Base-by-base conservation (phyloP, 2,113 vertebrate species). In the Ornithorhynchus anatinus region DNA sequence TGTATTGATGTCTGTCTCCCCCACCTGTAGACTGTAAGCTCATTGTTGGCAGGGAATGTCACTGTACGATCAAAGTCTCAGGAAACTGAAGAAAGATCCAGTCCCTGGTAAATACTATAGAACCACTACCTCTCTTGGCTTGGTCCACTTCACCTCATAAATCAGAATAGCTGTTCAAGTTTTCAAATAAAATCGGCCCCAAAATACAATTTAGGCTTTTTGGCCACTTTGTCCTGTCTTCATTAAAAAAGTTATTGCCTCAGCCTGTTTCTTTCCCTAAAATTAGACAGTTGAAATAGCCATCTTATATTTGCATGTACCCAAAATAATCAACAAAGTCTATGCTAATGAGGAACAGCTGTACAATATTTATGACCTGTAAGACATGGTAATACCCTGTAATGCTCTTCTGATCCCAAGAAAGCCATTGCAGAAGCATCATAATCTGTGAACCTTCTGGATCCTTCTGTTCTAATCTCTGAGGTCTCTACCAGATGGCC, bases 241-340 rank as follows among this genome's bases (percentile, higher is more conserved):
- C 45, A 59, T 67, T 31, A 23, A 63, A 40, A n/a, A 35, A 2
- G 20, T 9, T 35, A 82, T 85, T 77, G 78, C 70, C 84, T 72
- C 54, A 81, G 17, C 62, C 27, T 25, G 65, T 48, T 72, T 75
- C 59, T 60, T 77, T 66, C 68, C 75, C 32, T 75, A 59, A 60
- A 22, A 57, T 80, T 58, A 22, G 1, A 54, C 79, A 38, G 58
- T 64, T 68, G 60, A 57, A 70, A 54, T 67, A 63, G 45, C 64
- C 75, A 10, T 75, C 75, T 84, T 68, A 87, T 2, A 56, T 76
- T 27, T 47, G 77, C 73, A 72, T 85, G 83, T 76, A 4, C 42
- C 20, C 6, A 7, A 58, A 74, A 69, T 69, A 58, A 69, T 37
- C 69, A 72, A 67, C 45, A 16, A 36, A 47, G 60, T 69, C 19